Evolutionary conservation across 2,113 vertebrate species (phyloP).

Genomic region (Mobula hypostoma): DNA sequence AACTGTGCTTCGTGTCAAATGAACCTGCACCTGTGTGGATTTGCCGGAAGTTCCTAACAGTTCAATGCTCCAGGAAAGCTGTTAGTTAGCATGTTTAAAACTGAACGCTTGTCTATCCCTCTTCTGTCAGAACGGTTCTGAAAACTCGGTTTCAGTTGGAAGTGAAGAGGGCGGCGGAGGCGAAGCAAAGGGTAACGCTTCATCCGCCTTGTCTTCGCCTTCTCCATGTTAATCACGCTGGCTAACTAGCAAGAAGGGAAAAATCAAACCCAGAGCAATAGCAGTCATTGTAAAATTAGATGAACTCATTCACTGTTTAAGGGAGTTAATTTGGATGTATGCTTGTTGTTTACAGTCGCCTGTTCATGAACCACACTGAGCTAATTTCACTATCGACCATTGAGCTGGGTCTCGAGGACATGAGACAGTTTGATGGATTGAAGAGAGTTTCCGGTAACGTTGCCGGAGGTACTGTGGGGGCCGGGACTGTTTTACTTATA

Average conservation of each 20-base stretch:
- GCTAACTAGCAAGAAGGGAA: slow-evolving; percentile 50
- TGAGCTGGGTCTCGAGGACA: neutral
- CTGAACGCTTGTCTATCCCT: slow-evolving; percentile 41
- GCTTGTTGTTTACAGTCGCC: neutral
- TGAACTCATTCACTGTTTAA: too few relatives aligned
- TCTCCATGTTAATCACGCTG: slow-evolving; percentile 89
- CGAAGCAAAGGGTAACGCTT: slow-evolving; percentile 41
- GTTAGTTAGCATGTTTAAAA: neutral
- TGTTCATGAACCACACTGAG: neutral
- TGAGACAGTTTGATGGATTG: neutral
- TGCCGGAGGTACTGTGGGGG: too few relatives aligned
- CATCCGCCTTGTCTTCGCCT: slow-evolving; percentile 82
- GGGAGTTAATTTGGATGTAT: neutral
- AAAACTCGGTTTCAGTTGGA: slow-evolving; percentile 48
- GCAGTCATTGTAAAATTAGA: neutral
- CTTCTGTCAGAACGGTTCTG: slow-evolving; percentile 60
- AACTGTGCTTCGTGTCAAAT: neutral
- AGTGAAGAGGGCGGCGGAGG: slow-evolving; percentile 47
- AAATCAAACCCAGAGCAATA: neutral
- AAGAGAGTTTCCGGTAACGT: neutral
- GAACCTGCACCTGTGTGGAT: neutral
- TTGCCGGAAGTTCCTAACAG: too few relatives aligned
- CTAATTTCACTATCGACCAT: neutral
- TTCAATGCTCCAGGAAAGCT: too few relatives aligned
- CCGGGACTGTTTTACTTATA: too few relatives aligned